These are phyloP conservation scores for Andrena minutula DNA, from an alignment of 2,888 invertebrate species.

Conservation along the genomic window DNA sequence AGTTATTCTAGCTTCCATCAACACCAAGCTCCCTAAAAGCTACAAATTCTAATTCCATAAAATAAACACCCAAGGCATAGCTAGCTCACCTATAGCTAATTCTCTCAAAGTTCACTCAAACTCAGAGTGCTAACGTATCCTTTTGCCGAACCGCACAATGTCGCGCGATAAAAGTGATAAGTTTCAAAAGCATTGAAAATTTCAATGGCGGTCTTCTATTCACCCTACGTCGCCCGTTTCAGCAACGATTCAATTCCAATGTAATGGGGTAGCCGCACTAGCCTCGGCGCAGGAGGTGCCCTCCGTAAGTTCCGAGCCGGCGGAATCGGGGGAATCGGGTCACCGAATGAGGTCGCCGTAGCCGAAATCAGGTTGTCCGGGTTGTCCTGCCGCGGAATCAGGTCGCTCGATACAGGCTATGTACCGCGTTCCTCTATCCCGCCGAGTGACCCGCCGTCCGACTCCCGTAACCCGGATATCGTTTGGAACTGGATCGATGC, in stretches of 20 bases:
- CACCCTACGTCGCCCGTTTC: too few relatives aligned
- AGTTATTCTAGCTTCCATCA: too few relatives aligned
- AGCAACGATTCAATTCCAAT: neutral
- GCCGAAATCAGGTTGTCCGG: conserved; percentile 78
- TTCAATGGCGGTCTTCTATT: too few relatives aligned
- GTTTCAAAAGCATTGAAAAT: too few relatives aligned
- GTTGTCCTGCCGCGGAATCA: conserved; percentile 78
- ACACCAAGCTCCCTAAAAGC: too few relatives aligned
- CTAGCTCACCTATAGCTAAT: too few relatives aligned
- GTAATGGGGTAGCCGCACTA: neutral
- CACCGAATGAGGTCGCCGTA: conserved; percentile 65
- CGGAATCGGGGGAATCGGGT: conserved; percentile 64
- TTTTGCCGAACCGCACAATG: too few relatives aligned
- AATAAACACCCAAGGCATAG: too few relatives aligned
- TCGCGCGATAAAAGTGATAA: too few relatives aligned
- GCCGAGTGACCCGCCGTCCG: conserved; percentile 73
- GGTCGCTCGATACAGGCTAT: conserved; percentile 84
- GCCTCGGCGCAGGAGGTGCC: neutral
- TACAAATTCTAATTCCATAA: too few relatives aligned
- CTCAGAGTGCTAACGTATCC: too few relatives aligned
- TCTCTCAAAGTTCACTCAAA: too few relatives aligned
- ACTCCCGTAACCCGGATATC: conserved; percentile 79
- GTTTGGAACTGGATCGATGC: conserved; percentile 79
- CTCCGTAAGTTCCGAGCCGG: conserved; percentile 24
- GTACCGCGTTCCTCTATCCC: conserved; percentile 62